Evolutionary conservation across 2,797 vertebrate species (phyloP).

Genomic region (Gallinago nigripennis): DNA sequence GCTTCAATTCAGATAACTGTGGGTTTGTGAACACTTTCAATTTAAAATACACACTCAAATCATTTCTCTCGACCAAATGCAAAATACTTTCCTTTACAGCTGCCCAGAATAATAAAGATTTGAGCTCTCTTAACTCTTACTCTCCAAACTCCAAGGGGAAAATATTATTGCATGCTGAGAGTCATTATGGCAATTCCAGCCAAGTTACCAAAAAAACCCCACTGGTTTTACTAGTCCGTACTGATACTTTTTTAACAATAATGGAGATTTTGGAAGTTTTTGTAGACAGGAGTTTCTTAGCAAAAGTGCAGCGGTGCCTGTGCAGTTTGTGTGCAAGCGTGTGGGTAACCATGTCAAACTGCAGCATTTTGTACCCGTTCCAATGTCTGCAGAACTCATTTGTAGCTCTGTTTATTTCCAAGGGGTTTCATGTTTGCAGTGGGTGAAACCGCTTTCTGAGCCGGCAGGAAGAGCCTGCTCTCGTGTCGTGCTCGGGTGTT

Average conservation of each 20-base stretch:
- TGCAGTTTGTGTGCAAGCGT: accelerated
- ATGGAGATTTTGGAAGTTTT: neutral
- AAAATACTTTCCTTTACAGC: conserved; percentile 41
- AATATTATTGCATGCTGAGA: conserved; percentile 40
- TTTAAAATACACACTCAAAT: conserved; percentile 19
- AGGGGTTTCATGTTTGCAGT: neutral
- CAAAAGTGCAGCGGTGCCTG: neutral
- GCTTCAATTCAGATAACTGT: neutral
- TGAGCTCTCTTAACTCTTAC: conserved; percentile 45
- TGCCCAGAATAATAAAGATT: conserved; percentile 53
- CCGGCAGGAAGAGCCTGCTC: neutral
- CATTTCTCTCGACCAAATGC: conserved; percentile 11
- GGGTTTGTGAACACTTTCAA: conserved; percentile 4
- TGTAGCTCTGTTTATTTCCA: neutral
- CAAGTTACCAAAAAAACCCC: neutral
- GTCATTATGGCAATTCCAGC: neutral
- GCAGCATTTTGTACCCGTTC: neutral
- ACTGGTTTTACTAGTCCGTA: neutral
- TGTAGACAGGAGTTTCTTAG: neutral
- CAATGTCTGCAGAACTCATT: neutral
- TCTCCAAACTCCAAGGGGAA: conserved; percentile 48
- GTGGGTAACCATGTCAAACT: neutral
- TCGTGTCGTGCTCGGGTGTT: too few relatives aligned
- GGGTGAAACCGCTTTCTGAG: neutral
- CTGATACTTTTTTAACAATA: neutral